Evolutionary conservation across 2,797 vertebrate genomes (phyloP).

Genomic region (Eulemur rubriventer): DNA sequence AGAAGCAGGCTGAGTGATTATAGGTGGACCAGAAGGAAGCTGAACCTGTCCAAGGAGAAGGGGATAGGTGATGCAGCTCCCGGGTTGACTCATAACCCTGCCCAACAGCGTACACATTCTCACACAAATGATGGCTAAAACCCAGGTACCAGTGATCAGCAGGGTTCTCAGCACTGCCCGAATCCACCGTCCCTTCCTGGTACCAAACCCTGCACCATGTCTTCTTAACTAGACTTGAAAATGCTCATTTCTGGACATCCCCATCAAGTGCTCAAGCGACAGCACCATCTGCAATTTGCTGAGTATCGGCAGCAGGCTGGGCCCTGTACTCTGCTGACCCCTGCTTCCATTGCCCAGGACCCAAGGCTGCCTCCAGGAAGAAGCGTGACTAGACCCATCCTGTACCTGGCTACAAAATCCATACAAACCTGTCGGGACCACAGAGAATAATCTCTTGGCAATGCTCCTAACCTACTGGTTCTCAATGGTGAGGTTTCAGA

Average conservation of each 20-base stretch:
- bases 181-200: neutral
- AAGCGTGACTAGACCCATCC: neutral
- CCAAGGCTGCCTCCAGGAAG: neutral
- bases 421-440: neutral
- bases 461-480: neutral
- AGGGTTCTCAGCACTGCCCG: neutral
- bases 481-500: neutral
- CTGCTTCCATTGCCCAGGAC: neutral
- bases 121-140: neutral
- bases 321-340: neutral
- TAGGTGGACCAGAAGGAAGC: neutral
- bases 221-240: constrained; percentile 18
- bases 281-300: neutral
- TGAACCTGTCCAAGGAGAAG: neutral
- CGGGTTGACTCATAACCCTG: neutral
- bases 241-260: neutral
- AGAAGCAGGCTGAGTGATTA: neutral
- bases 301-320: neutral
- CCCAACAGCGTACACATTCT: neutral
- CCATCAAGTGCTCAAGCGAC: neutral
- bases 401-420: neutral
- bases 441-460: neutral
- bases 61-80: neutral
- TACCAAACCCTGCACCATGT: neutral
- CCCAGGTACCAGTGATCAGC: neutral